Evolutionary conservation across 2,888 invertebrate genomes (phyloP), one percentile per base, ranked within the genome.

Genomic region (Mechanitis messenoides): DNA sequence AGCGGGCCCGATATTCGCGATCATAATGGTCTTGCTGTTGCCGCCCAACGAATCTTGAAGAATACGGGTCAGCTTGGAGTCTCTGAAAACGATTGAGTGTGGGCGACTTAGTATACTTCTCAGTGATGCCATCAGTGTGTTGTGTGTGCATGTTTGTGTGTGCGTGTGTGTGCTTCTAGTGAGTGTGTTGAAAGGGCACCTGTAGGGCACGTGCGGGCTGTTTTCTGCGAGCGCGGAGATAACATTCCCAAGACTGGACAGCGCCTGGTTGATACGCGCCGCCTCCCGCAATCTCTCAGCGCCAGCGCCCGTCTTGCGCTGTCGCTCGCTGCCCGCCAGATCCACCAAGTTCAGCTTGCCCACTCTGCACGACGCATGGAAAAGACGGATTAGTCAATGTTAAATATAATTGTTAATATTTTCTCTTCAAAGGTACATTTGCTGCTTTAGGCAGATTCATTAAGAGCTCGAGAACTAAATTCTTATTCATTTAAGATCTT

Each of bases 11-110:
- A 99, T 95, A 84, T 98, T 99, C 9, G 99, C 99, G 60, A 99
- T 97, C 99, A 99, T 99, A 60, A 99, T 97, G 1, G 99, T 99
- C 86, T 98, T 98, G 54, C 99, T 97, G 91, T 99, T 99, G 9
- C 99, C 99, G 61, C 99, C 99, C 55, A 99, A 91, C 0, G 98
- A 99, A 90, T 99, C 99, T 91, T 99, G 98, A 63, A 99, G 91
- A 60, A 99, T 91, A 59, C 99, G 92, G 7, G 99, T 99, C 62
- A 99, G 91, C 90, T 99, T 99, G 3, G 98, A 98, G 85, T 99
- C 98, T 79, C 99, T 91, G 80, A 11, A 69, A 64, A 33, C 7
- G 42, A 38, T n/a, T 33, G 9, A 5, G 11, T 6, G 33, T 47
- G 1, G 2, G 5, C 33, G 11, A 33, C 42, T 55, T 3, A 35